Conservation (phyloP, 2,888 invertebrate genomes). For the Silvanus unidentatus region DNA sequence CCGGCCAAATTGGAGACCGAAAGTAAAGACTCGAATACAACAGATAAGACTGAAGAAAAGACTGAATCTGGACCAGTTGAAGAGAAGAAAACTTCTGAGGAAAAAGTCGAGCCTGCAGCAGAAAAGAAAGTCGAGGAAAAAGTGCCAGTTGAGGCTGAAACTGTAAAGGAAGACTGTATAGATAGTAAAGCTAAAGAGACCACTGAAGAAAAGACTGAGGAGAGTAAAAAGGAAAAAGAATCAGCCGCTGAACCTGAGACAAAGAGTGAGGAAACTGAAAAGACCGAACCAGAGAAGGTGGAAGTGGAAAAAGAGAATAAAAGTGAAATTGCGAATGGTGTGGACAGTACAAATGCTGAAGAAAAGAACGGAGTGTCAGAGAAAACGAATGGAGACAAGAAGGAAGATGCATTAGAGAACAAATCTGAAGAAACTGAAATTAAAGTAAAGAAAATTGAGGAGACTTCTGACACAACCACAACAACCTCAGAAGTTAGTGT, state of each 20-base stretch:
- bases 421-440: constrained; percentile 43
- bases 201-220: neutral
- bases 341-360: constrained; percentile 21
- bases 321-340: constrained; percentile 43
- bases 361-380: constrained; percentile 19
- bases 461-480: constrained; percentile 27
- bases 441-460: constrained; percentile 53
- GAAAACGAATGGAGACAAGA: constrained; percentile 20
- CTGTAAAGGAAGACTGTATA: neutral
- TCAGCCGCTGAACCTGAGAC: constrained; percentile 15
- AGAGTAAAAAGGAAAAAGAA: constrained; percentile 4
- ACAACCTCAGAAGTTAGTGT: constrained; percentile 24
- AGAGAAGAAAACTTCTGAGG: constrained; percentile 9
- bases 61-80: constrained; percentile 16
- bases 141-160: neutral
- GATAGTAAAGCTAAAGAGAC: constrained; percentile 2
- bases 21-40: constrained; percentile 24
- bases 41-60: constrained; percentile 18
- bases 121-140: constrained; percentile 12
- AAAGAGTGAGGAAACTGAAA: constrained; percentile 30
- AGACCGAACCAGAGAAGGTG: constrained; percentile 32
- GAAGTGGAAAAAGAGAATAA: constrained; percentile 44
- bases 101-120: constrained; percentile 21
- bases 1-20: constrained; percentile 41
- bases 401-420: constrained; percentile 6